These are phyloP conservation scores for Aplocera efformata DNA, from an alignment of 2,888 invertebrate species.

Conservation along the genomic window DNA sequence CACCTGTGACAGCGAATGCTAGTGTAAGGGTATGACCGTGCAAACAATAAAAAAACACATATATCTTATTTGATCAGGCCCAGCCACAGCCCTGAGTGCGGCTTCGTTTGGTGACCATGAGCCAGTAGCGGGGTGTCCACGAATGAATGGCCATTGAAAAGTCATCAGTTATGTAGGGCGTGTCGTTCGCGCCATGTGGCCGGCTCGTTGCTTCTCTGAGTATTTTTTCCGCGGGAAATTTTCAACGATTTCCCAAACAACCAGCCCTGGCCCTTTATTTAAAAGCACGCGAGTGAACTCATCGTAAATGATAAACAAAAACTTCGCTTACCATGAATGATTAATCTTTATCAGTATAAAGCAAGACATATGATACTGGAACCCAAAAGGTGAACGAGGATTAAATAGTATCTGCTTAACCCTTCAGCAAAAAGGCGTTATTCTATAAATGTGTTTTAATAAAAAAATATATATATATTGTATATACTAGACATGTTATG, in stretches of 20 bases:
- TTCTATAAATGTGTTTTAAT: too few species aligned
- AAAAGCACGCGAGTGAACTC: conserved; percentile 41
- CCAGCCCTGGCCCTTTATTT: conserved; percentile 58
- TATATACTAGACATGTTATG: too few species aligned
- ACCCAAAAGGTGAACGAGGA: too few species aligned
- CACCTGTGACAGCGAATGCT: too few species aligned
- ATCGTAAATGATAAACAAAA: conserved; percentile 13
- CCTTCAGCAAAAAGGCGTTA: too few species aligned
- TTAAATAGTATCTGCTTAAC: too few species aligned
- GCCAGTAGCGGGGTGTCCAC: conserved; percentile 49
- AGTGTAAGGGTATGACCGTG: too few species aligned
- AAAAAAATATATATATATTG: too few species aligned
- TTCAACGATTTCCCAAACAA: conserved; percentile 68
- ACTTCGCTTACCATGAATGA: conserved; percentile 2
- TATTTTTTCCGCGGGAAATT: conserved; percentile 72
- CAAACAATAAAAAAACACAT: too few species aligned
- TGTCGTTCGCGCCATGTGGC: conserved; percentile 74
- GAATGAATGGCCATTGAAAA: conserved; percentile 77
- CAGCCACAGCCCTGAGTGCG: conserved; percentile 5
- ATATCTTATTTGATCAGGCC: too few species aligned
- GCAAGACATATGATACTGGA: too few species aligned
- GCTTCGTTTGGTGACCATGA: conserved; percentile 8
- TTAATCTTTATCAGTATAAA: too few species aligned
- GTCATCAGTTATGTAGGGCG: conserved; percentile 78
- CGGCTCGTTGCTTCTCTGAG: conserved; percentile 51